phyloP scores from a whole-genome alignment of 2,797 vertebrate genomes.

The Periophthalmus magnuspinnatus region DNA sequence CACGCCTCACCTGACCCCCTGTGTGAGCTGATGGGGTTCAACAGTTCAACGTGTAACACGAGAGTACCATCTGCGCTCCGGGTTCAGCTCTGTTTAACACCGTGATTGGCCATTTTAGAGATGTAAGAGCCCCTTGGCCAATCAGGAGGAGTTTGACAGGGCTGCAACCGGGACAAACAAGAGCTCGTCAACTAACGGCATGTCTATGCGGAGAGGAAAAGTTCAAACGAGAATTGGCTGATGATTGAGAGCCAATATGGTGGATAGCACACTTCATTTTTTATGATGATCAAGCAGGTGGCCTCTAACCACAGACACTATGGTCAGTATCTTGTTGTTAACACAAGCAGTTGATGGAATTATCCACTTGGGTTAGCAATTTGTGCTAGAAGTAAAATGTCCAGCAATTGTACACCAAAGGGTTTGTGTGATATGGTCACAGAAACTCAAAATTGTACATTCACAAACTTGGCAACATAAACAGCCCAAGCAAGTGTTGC shows the following conservation, averaged over 20 bases:
- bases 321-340: constrained; percentile 14
- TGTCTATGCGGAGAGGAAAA: constrained; percentile 24
- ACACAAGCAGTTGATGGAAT: constrained; percentile 26
- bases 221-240: constrained; percentile 30
- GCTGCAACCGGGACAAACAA: constrained; percentile 34
- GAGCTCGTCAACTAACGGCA: constrained; percentile 12
- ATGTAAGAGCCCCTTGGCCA: constrained; percentile 39
- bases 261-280: constrained; percentile 16
- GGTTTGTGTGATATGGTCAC: no score
- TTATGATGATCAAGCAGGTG: constrained; percentile 4
- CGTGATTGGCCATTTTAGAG: constrained; percentile 40
- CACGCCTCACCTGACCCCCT: constrained; percentile 53
- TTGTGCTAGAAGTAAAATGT: no score
- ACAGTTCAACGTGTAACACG: constrained; percentile 66
- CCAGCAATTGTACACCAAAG: no score
- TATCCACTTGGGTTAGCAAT: no score
- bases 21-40: constrained; percentile 71
- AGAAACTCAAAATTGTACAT: no score
- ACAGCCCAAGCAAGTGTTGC: no score
- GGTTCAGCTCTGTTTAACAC: constrained; percentile 67
- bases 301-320: constrained; percentile 15
- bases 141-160: constrained; percentile 43
- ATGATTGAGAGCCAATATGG: constrained; percentile 30
- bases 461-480: no score
- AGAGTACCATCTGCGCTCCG: constrained; percentile 54